Evolutionary conservation across 1,140 invertebrate species (phyloP), one percentile per base, ranked within the genome.

Genomic region (Copidosoma floridanum): DNA sequence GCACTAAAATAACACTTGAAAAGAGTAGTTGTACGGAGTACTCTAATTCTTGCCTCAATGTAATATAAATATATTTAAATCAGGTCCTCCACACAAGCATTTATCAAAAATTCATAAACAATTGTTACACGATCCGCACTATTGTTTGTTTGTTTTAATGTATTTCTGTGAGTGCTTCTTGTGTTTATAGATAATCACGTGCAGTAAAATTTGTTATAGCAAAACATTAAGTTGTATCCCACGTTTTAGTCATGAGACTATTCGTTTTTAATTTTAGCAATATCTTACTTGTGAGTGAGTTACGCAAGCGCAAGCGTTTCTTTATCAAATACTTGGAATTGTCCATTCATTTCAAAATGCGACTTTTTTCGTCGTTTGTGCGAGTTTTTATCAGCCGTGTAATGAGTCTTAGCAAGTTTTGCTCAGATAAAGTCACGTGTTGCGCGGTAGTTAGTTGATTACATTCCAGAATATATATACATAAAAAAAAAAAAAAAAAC

Each of bases 1-100:
- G 52, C 58, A 54, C 58, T 14, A 16, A 41, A 61, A 51, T 12
- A 61, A 61, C 38, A 55, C 32, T 21, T 51, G 41, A 37, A 54
- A 61, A 43, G 50, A 48, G 46, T 61, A 29, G 55, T 55, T 47
- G n/a, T n/a, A n/a, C 29, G 29, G 29, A 32, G 29, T 16, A 44
- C 44, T 55, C 44, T n/a, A 46, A 61, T 61, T n/a, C 58, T 61
- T 61, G 37, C 58, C 58, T 61, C 58, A 37, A 50, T 62, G 46
- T 62, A 62, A 62, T 51, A 56, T 57, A 62, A 62, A 51, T 57
- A 43, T 62, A 56, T 51, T 56, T 40, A 56, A 62, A 62, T 57
- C 27, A 62, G 52, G 53, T 57, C 60, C 60, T 57, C 60, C 53
- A 62, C 48, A 37, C 40, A 56, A 62, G 44, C 40, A n/a, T n/a